Base-by-base conservation (phyloP, 1,140 invertebrate genomes). In the Sminthurinus signatus region DNA sequence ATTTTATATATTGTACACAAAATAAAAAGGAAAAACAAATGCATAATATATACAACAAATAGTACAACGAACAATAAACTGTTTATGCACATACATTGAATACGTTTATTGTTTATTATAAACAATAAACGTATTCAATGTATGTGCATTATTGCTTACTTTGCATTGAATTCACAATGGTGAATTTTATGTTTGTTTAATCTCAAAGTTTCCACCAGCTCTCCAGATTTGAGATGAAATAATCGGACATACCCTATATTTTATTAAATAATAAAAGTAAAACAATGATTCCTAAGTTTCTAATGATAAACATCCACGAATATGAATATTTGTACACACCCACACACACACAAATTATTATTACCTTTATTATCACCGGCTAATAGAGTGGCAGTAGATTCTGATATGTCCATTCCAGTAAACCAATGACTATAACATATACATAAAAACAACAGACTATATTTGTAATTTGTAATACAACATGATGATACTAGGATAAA, bases 171-270 rank as follows among this genome's bases (percentile, higher is more conserved):
- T 64, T 71, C 70, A 29, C 52, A 60, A 29, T 71, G 64, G 21
- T 63, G 62, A 23, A 71, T 60, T 62, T 71, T 71, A n/a, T 17
- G 31, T 46, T 52, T 68, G 50, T 71, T 65, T 27, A 71, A 25
- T 44, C 42, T 36, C 25, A 19, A 27, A 8, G 14, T 19, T 8
- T 21, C 28, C 2, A 63, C 46, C 42, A 27, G 19, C 50, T 67
- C 58, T n/a, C 69, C 69, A 31, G 62, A 10, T 17, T 17, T n/a
- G 27, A 68, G 19, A 2, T 50, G 61, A 58, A 43, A 65, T 5
- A 67, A n/a, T 10, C 36, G 42, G 19, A 28, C 62, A 15, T 15
- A 15, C 29, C 65, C 65, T 52, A 39, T 17, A 39, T 39, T n/a
- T n/a, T n/a, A n/a, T n/a, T n/a, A n/a, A n/a, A n/a, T n/a, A n/a